These are phyloP conservation scores for Leptobrachium leishanense DNA, from an alignment of 2,113 vertebrate species.

Conservation along the genomic window DNA sequence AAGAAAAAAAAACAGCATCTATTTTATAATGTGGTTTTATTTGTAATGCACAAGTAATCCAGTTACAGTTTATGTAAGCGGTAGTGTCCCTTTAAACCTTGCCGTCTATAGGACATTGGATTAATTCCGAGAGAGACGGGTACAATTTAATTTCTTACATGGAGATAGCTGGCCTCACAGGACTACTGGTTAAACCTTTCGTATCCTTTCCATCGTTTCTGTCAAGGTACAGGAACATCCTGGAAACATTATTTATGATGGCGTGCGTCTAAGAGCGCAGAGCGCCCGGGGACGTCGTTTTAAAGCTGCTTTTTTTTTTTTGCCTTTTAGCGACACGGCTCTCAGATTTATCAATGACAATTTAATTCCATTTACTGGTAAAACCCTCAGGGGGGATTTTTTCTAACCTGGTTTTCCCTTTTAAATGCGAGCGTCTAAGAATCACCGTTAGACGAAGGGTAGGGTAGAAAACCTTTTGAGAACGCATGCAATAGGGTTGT, in stretches of 20 bases:
- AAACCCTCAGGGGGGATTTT: background rate
- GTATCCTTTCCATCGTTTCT: no score
- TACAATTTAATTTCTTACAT: no score
- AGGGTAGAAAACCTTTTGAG: no score
- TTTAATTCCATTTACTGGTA: constrained; percentile 1
- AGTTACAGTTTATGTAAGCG: no score
- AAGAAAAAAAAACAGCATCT: no score
- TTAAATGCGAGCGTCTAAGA: background rate
- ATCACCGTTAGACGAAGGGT: background rate
- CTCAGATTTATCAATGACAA: constrained; percentile 9
- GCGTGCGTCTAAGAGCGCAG: background rate
- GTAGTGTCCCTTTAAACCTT: no score
- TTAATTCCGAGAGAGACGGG: background rate
- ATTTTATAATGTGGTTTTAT: no score
- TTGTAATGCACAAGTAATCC: no score
- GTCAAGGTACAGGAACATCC: background rate
- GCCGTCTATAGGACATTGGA: constrained; percentile 9
- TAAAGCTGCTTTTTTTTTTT: background rate
- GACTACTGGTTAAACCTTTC: no score
- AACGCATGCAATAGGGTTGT: no score
- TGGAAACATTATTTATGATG: background rate
- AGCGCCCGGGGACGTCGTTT: background rate
- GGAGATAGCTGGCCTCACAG: no score
- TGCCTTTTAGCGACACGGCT: constrained; percentile 4
- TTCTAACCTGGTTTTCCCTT: constrained; percentile 8